Percentiles rank a stretch among this genome's conserved stretches.
These are phyloP conservation scores for Gracilinanus agilis DNA, from an alignment of 2,113 vertebrate species.

Conservation along the genomic window DNA sequence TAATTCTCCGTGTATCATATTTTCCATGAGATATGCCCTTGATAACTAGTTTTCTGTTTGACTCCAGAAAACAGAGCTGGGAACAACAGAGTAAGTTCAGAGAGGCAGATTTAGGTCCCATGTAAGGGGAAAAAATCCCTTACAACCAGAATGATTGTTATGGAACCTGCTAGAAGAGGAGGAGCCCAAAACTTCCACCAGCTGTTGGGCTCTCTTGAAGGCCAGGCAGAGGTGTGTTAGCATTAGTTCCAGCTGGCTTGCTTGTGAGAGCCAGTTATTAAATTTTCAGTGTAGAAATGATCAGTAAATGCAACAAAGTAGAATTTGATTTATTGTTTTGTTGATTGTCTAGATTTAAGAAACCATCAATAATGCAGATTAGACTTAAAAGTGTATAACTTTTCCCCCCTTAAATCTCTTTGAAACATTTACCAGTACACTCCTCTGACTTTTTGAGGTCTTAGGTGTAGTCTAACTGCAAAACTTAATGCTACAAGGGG, in stretches of 20 bases:
- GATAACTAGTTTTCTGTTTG: not conserved
- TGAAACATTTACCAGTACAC: not conserved
- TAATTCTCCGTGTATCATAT: not conserved
- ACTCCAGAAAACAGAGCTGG: not conserved
- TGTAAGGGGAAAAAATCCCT: not conserved
- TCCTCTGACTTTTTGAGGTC: not conserved
- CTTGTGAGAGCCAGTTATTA: not conserved
- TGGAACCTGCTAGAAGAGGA: not conserved
- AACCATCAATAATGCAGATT: not conserved
- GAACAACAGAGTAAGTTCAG: not conserved
- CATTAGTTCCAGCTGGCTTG: not conserved
- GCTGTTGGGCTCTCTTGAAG: not conserved
- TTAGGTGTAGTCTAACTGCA: not conserved
- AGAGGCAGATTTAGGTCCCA: not conserved
- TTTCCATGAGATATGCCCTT: not conserved
- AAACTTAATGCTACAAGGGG: not conserved
- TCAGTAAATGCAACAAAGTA: not conserved
- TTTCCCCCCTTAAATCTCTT: not conserved
- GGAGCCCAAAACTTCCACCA: not conserved
- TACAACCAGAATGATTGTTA: not conserved
- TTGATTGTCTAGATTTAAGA: not conserved
- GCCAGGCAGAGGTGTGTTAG: not conserved
- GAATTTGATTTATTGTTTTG: not conserved
- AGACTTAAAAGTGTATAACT: not conserved
- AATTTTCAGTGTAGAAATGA: not conserved